Percentiles rank a stretch among this genome's conserved stretches.
Evolutionary conservation across 30 jellyfish, hydroid and myxozoan species (phyloP).

Genomic region (Aurelia sp.): DNA sequence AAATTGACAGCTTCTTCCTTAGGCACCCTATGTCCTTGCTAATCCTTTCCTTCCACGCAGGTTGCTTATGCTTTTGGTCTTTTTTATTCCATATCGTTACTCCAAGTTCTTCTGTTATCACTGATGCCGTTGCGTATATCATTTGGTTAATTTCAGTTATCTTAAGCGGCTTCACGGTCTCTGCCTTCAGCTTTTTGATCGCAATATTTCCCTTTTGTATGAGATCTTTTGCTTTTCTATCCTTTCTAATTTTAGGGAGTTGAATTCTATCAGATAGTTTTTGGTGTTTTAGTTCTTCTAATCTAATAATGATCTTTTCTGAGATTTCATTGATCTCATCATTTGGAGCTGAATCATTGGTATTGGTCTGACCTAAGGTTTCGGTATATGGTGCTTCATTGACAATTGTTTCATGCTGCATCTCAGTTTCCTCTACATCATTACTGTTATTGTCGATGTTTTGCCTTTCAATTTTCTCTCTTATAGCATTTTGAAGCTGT

Average conservation of each 20-base stretch:
- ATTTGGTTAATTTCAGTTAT: neutral
- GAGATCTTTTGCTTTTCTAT: neutral
- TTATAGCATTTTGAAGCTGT: neutral
- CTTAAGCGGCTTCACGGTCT: neutral
- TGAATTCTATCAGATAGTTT: neutral
- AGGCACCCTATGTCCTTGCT: slow-evolving; percentile 20
- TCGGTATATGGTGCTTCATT: neutral
- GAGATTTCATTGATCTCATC: neutral
- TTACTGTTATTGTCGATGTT: neutral
- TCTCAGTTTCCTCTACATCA: neutral
- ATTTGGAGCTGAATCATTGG: neutral
- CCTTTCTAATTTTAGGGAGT: neutral
- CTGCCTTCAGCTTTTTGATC: neutral
- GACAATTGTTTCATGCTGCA: neutral
- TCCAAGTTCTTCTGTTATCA: neutral
- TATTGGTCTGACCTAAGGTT: neutral
- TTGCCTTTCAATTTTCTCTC: neutral
- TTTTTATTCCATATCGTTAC: neutral
- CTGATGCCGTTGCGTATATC: slow-evolving; percentile 10
- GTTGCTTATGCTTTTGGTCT: slow-evolving; percentile 4
- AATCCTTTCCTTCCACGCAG: slow-evolving; percentile 23
- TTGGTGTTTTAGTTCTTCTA: neutral
- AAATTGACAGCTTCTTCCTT: slow-evolving; percentile 15
- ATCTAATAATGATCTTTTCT: neutral
- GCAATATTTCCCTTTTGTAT: neutral